phyloP scores from a whole-genome alignment of 2,888 invertebrate genomes.

The Thyatira batis region DNA sequence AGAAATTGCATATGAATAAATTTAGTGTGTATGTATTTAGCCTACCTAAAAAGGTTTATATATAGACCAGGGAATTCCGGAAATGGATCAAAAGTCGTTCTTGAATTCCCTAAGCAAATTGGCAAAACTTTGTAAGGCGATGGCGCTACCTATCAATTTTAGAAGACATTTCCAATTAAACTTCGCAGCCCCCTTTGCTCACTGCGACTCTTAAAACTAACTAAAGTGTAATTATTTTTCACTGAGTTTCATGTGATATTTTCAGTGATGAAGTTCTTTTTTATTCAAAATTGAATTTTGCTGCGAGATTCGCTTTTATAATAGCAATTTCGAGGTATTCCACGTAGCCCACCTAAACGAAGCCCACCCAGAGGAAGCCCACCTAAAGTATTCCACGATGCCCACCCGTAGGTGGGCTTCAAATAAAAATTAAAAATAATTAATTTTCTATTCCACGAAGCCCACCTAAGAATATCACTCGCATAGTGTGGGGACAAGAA shows the following conservation, averaged over 20 bases:
- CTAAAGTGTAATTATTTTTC: slow-evolving; percentile 13
- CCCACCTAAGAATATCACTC: too few species aligned
- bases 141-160: slow-evolving; percentile 61
- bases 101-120: slow-evolving; percentile 61
- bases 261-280: slow-evolving; percentile 15
- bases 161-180: slow-evolving; percentile 77
- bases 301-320: slow-evolving; percentile 41
- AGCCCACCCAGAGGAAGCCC: too few species aligned
- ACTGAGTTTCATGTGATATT: background rate
- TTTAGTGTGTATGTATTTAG: too few species aligned
- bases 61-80: slow-evolving; percentile 37
- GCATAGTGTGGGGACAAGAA: too few species aligned
- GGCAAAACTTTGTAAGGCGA: slow-evolving; percentile 55
- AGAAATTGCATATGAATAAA: too few species aligned
- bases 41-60: too few species aligned
- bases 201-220: slow-evolving; percentile 3
- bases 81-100: slow-evolving; percentile 50
- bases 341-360: too few species aligned
- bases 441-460: too few species aligned
- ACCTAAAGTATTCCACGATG: too few species aligned
- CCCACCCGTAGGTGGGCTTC: too few species aligned
- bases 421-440: too few species aligned
- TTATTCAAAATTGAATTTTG: slow-evolving; percentile 38
- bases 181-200: slow-evolving; percentile 53
- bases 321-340: too few species aligned